Evolutionary conservation across 2,888 invertebrate genomes (phyloP), one percentile per base, ranked within the genome.

Genomic region (Pheosia tremula): DNA sequence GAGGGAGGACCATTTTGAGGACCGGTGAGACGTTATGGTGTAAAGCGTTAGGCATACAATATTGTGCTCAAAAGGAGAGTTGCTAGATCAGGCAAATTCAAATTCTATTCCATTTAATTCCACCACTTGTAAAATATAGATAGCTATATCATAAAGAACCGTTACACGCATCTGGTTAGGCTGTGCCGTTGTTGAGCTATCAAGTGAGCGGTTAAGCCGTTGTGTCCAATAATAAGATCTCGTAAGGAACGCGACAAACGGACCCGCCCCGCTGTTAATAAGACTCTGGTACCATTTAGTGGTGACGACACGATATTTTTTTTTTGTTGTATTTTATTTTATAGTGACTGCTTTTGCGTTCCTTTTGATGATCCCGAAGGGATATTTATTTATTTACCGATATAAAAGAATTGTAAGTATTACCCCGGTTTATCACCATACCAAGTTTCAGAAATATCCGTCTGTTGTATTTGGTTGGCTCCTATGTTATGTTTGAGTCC

Each of bases 141-240:
- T 24, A 24, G 24, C 24, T 56, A 56, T 56, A 39, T 13, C 56
- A 39, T 37, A 59, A 61, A 61, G 36, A 57, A 3, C 62, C 39
- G 62, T 72, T 72, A 41, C 56, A 50, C 57, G 63, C 75, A 75
- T 59, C 61, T 70, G 74, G 62, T 57, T 61, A 58, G n/a, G 41
- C 60, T 56, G 59, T 66, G 56, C 65, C 59, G 55, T 63, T 37
- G 55, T 50, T 49, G 58, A 67, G 69, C 71, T 75, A 74, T 75
- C 67, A 74, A 75, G 76, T 64, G 62, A 64, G 69, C 63, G 64
- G 73, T 73, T 67, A 68, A 71, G 74, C 64, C 76, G 71, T 75
- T 73, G 75, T 75, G 74, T 71, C 71, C 76, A 68, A 74, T 74
- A 74, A 75, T 75, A 71, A 73, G 76, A 73, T 68, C 74, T 71